Conservation (phyloP, 1,140 invertebrate genomes). For the Caerostris extrusa region DNA sequence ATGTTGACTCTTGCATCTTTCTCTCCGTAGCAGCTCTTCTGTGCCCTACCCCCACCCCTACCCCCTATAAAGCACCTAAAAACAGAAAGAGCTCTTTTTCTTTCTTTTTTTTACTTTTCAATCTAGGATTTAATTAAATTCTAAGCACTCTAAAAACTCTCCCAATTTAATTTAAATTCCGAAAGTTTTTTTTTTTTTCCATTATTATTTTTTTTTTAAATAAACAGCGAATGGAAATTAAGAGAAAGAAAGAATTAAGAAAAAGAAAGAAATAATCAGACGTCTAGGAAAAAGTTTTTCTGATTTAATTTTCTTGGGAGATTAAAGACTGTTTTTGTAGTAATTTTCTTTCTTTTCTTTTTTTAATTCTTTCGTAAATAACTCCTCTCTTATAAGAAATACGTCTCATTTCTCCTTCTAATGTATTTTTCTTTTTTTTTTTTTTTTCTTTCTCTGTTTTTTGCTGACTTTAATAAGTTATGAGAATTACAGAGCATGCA, state of each 20-base stretch:
- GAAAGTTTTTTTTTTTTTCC: background rate
- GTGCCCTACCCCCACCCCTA: background rate
- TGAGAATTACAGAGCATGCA: background rate
- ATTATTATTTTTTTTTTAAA: background rate
- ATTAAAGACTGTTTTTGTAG: conserved; percentile 70
- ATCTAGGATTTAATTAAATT: conserved; percentile 72
- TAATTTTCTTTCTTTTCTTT: conserved; percentile 75
- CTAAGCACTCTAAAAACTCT: conserved; percentile 71
- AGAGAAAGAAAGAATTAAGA: conserved; percentile 2
- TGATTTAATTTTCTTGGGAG: conserved; percentile 68
- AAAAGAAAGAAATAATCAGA: conserved; percentile 1
- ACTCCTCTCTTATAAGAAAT: conserved; percentile 48
- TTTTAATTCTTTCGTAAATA: conserved; percentile 48
- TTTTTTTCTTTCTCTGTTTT: background rate
- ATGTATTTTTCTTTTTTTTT: conserved; percentile 27
- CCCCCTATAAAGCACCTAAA: conserved; percentile 43
- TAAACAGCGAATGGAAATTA: conserved; percentile 52
- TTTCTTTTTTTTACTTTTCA: conserved; percentile 23
- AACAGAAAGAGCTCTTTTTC: conserved; percentile 25
- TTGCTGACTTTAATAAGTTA: conserved; percentile 7
- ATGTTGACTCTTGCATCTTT: conserved; percentile 54
- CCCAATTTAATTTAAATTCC: conserved; percentile 75
- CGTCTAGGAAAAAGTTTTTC: conserved; percentile 36
- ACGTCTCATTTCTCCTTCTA: conserved; percentile 40
- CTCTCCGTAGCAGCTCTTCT: background rate